Evolutionary conservation across 2,797 vertebrate genomes (phyloP), one percentile per base, ranked within the genome.

Genomic region (Rhyacichthys aspro): DNA sequence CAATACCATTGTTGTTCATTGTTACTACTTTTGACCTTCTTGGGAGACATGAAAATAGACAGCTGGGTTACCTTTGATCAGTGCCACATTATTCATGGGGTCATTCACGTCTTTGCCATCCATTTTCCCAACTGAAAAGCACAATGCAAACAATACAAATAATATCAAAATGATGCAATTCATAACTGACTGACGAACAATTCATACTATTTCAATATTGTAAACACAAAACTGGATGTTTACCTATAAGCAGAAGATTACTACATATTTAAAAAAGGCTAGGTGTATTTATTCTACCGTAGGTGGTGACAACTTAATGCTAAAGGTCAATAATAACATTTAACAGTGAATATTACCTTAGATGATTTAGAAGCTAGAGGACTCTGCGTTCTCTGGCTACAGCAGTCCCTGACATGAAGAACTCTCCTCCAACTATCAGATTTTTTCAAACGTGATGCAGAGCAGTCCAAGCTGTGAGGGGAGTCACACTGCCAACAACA

Each of bases 391-490:
- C 90, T 93, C 76, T 92, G 94, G 86, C 91, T 94, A 78, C 74
- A 90, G 86, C 85, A 94, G 93, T 77, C 86, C 91, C 94, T 34
- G 94, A 94, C 88, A 95, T 91, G 78, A 95, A 94, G 47, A 93
- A 94, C 86, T 95, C 95, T 91, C 94, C 94, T 83, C 89, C 89
- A 94, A 90, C 94, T 89, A 89, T 89, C 85, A 92, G 93, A 88
- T 95, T 95, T 87, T 86, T 89, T 94, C 94, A 95, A 89, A 92
- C 88, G 83, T 81, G 75, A 90, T 75, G 89, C 78, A 83, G 90
- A 89, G 57, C 58, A 88, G 84, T 85, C 89, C 89, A 91, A 84
- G 47, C 59, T 41, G 58, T 11, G 57, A 67, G 57, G 62, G 72
- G 63, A 44, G 50, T 36, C 50, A 43, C 61, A 3, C 14, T 46